These are phyloP conservation scores for Rosalia funebris DNA, from an alignment of 2,888 invertebrate genomes.

Conservation along the genomic window DNA sequence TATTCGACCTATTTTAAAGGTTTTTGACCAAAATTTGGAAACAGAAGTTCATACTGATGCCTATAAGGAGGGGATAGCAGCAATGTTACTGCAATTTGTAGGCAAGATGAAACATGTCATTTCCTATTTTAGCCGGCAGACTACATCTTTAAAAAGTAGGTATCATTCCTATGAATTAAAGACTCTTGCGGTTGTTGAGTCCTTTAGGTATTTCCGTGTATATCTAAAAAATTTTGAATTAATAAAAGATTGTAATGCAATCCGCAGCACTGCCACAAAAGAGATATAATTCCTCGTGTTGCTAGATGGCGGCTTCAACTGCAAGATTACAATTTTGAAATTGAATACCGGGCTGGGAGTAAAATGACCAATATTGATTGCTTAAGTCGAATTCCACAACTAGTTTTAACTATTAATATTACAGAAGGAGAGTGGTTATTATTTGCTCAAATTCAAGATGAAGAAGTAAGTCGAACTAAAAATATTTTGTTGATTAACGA, in stretches of 20 bases:
- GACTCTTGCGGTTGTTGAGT: neutral
- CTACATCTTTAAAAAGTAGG: conserved; percentile 4
- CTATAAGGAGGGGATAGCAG: neutral
- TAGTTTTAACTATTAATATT: conserved; percentile 4
- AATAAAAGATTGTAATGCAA: too few species aligned
- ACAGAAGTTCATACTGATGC: neutral
- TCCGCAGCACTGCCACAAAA: neutral
- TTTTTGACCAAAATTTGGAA: neutral
- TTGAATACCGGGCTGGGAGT: neutral
- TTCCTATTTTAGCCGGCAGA: neutral
- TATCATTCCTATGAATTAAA: conserved; percentile 4
- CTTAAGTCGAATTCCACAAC: neutral
- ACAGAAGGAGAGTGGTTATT: neutral
- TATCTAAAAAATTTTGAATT: too few species aligned
- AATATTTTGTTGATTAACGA: neutral
- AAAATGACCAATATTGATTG: neutral
- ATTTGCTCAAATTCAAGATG: conserved; percentile 1
- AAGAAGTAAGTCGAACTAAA: neutral
- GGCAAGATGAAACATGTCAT: neutral
- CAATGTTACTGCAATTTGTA: neutral
- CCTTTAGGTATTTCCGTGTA: neutral
- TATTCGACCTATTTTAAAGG: neutral
- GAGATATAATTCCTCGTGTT: neutral
- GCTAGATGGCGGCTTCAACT: neutral
- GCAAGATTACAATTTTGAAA: neutral